Conservation (phyloP, 2,888 invertebrate species). For the Merodon equestris region DNA sequence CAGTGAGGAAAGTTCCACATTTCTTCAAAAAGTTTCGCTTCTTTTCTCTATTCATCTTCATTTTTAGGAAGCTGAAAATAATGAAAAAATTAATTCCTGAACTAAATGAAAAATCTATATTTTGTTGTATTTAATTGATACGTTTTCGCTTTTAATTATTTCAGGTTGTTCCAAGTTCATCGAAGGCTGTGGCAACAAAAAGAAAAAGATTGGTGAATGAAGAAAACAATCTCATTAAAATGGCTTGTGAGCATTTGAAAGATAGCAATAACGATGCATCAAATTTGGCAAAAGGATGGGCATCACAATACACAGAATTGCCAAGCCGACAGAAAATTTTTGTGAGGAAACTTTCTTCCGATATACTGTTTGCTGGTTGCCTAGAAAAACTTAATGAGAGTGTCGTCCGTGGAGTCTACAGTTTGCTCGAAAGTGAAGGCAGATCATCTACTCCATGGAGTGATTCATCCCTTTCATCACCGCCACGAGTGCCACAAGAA, state of each 20-base stretch:
- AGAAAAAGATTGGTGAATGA: not conserved
- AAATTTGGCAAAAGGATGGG: constrained; percentile 4
- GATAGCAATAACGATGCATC: not conserved
- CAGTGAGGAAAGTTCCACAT: no score
- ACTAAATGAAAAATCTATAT: not conserved
- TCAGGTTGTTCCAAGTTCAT: not conserved
- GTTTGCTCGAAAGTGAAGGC: no score
- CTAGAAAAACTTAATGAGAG: not conserved
- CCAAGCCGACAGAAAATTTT: not conserved
- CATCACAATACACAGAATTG: no score
- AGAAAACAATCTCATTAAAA: not conserved
- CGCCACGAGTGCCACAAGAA: no score
- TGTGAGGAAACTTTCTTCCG: not conserved
- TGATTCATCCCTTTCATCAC: no score
- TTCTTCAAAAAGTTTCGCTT: no score
- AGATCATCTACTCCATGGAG: no score
- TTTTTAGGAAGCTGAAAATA: no score
- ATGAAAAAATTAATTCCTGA: not conserved
- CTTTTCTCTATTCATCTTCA: no score
- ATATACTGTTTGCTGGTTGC: not conserved
- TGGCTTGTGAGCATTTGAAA: not conserved
- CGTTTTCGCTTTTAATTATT: no score
- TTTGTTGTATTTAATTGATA: not conserved
- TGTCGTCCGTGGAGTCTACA: not conserved
- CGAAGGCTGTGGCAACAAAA: no score